Evolutionary conservation across 2,113 vertebrate species (phyloP).

Genomic region (Pituophis catenifer): DNA sequence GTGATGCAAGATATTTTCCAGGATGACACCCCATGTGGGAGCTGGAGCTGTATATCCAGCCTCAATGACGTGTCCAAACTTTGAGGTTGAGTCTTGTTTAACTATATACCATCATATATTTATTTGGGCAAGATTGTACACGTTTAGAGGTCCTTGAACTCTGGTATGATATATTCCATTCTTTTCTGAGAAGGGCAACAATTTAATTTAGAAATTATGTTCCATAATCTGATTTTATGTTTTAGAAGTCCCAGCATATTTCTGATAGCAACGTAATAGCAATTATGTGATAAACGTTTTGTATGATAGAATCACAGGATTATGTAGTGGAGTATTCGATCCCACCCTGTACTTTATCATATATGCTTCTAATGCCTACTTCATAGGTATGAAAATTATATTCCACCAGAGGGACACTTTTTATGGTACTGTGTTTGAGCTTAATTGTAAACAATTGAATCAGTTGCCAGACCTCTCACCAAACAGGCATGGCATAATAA

Average conservation of each 20-base stretch:
- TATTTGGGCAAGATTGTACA: not conserved
- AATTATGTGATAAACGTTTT: not conserved
- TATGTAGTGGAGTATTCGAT: not conserved
- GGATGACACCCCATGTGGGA: not conserved
- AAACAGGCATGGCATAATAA: not conserved
- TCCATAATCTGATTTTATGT: not conserved
- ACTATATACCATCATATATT: not conserved
- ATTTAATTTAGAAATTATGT: not conserved
- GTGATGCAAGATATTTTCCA: not conserved
- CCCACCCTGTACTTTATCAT: not conserved
- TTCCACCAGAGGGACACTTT: not conserved
- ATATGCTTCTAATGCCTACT: not conserved
- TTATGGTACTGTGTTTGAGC: not conserved
- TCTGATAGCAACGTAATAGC: not conserved
- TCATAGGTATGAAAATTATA: not conserved
- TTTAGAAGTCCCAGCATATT: not conserved
- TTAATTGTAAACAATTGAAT: not conserved
- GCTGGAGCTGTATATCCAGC: not conserved
- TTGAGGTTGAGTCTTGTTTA: not conserved
- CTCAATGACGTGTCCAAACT: not conserved
- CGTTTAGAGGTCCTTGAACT: not conserved
- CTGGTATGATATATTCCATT: not conserved
- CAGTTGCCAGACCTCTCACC: not conserved
- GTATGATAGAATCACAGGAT: not conserved
- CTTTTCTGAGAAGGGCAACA: not conserved